phyloP scores from a whole-genome alignment of 1,140 invertebrate genomes.

The Philaenus spumarius region DNA sequence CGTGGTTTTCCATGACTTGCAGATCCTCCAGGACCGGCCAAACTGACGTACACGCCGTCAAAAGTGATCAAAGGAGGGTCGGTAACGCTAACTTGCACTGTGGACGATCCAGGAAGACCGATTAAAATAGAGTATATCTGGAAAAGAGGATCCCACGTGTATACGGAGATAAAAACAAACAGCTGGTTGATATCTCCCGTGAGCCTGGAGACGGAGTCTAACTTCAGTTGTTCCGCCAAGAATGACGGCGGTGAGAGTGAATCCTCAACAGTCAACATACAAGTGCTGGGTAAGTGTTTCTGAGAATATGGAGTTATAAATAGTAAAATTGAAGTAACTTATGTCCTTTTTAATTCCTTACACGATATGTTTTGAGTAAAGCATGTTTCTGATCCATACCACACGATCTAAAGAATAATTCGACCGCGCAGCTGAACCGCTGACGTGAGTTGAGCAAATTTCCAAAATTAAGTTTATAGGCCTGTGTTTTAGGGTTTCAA shows the following conservation, averaged over 20 bases:
- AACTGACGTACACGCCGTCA: slow-evolving; percentile 59
- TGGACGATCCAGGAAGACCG: slow-evolving; percentile 71
- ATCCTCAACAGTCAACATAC: slow-evolving; percentile 60
- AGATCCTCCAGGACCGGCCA: slow-evolving; percentile 70
- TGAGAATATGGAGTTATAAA: too few relatives aligned
- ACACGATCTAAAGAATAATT: too few relatives aligned
- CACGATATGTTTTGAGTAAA: too few relatives aligned
- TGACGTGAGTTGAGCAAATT: too few relatives aligned
- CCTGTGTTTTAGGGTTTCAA: too few relatives aligned
- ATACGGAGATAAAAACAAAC: slow-evolving; percentile 60
- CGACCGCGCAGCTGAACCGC: too few relatives aligned
- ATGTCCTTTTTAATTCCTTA: too few relatives aligned
- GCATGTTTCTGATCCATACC: too few relatives aligned
- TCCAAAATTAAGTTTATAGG: too few relatives aligned
- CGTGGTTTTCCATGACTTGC: neutral
- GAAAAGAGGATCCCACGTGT: slow-evolving; percentile 66
- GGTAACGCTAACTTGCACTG: slow-evolving; percentile 70
- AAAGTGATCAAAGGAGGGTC: slow-evolving; percentile 71
- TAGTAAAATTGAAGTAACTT: too few relatives aligned
- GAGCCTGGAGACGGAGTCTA: slow-evolving; percentile 70
- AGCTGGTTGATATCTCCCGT: slow-evolving; percentile 73
- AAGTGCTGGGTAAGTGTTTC: slow-evolving; percentile 64
- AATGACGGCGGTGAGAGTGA: slow-evolving; percentile 75
- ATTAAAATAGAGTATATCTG: slow-evolving; percentile 55
- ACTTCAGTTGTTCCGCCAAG: slow-evolving; percentile 78